Conservation (phyloP, 2,888 invertebrate species). For the Vandiemenella viatica region DNA sequence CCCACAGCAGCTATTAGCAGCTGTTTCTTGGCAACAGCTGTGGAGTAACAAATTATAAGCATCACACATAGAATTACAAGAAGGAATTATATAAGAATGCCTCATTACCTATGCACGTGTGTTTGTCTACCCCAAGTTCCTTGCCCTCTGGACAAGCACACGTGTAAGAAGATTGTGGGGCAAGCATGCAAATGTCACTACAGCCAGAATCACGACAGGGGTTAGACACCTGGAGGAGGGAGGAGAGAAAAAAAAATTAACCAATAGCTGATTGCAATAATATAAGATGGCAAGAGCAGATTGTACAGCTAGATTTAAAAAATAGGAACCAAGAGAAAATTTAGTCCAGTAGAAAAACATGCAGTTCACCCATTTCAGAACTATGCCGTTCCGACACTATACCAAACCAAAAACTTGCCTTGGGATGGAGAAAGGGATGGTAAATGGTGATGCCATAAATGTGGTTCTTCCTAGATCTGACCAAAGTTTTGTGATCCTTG, state of each 20-base stretch:
- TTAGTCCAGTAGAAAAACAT: too few species aligned
- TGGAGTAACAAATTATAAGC: slow-evolving; percentile 19
- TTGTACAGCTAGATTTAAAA: not conserved
- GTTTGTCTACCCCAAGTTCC: slow-evolving; percentile 36
- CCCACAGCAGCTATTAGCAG: slow-evolving; percentile 42
- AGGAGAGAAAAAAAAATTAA: not conserved
- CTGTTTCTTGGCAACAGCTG: slow-evolving; percentile 30
- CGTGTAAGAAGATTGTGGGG: slow-evolving; percentile 35
- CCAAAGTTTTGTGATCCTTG: slow-evolving; percentile 39
- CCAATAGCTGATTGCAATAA: too few species aligned
- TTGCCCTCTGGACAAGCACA: slow-evolving; percentile 70
- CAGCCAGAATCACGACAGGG: slow-evolving; percentile 50
- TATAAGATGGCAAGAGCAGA: too few species aligned
- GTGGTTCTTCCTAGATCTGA: slow-evolving; percentile 32
- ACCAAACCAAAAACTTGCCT: slow-evolving; percentile 13
- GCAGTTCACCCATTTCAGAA: too few species aligned
- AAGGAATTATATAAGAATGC: slow-evolving; percentile 1
- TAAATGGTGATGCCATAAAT: slow-evolving; percentile 57
- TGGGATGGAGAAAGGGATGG: slow-evolving; percentile 47
- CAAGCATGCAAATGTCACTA: slow-evolving; percentile 61
- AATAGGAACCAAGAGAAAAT: too few species aligned
- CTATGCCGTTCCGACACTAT: too few species aligned
- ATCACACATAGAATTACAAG: not conserved
- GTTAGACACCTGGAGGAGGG: slow-evolving; percentile 25
- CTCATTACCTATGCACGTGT: slow-evolving; percentile 39